Conservation (phyloP, 64 coral and sea anemone genomes). For the Hydrozoanthus tunicans region DNA sequence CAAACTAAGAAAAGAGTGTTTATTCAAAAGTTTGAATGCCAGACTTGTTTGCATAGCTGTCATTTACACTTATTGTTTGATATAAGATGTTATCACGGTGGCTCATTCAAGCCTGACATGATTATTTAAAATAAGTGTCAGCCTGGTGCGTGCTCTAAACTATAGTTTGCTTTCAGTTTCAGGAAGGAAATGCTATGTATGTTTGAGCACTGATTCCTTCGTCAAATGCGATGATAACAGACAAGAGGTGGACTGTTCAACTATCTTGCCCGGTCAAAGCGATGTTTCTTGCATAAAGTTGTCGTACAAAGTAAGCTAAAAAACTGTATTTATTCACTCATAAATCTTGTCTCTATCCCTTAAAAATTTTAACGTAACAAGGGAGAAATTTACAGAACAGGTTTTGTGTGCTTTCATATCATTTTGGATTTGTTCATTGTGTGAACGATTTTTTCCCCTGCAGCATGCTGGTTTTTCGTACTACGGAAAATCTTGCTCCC, state of each 20-base stretch:
- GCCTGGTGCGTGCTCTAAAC: background rate
- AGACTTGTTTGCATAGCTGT: too few species aligned
- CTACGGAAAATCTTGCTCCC: background rate
- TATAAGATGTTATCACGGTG: too few species aligned
- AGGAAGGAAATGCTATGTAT: slow-evolving; percentile 1
- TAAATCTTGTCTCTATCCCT: too few species aligned
- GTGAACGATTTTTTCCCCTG: background rate
- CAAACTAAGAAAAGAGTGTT: too few species aligned
- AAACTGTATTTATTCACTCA: background rate
- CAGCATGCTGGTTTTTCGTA: background rate
- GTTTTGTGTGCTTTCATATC: background rate
- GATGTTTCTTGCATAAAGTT: background rate
- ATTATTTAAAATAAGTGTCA: too few species aligned
- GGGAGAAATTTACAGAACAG: background rate
- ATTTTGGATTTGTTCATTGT: background rate
- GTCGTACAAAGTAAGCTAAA: background rate
- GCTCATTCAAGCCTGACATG: too few species aligned
- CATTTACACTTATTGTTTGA: too few species aligned
- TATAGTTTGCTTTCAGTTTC: slow-evolving; percentile 1
- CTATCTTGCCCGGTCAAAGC: background rate
- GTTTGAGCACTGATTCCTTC: slow-evolving; percentile 2
- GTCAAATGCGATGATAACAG: background rate
- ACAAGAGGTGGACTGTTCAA: background rate
- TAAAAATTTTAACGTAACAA: too few species aligned
- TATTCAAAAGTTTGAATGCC: too few species aligned